Evolutionary conservation across 64 coral and sea anemone genomes (phyloP).

Genomic region (Dendrophyllia cribrosa): DNA sequence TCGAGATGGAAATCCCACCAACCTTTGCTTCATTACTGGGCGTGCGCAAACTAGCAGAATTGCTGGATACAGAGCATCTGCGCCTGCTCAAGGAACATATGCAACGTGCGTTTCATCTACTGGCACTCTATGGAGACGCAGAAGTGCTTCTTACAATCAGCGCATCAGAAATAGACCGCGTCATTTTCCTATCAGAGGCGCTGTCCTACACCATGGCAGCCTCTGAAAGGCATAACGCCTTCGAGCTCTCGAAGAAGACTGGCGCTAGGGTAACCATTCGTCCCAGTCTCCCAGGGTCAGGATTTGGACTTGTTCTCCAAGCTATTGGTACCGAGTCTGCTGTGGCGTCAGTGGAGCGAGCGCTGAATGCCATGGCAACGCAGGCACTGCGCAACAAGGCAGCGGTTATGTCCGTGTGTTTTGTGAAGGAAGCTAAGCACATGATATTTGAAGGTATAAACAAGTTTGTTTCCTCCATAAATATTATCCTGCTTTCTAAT

Average conservation of each 20-base stretch:
- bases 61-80: constrained; percentile 66
- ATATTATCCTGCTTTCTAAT: no score
- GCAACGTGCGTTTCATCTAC: constrained; percentile 85
- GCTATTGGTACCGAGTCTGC: constrained; percentile 87
- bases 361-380: constrained; percentile 77
- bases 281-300: constrained; percentile 65
- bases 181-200: constrained; percentile 68
- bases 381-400: constrained; percentile 70
- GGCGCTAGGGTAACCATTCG: constrained; percentile 91
- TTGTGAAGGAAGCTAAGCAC: constrained; percentile 88
- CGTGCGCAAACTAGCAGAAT: constrained; percentile 47
- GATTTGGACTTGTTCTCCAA: constrained; percentile 76
- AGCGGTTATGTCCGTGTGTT: constrained; percentile 84
- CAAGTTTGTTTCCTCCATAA: background rate
- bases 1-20: constrained; percentile 74
- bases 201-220: constrained; percentile 81
- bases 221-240: constrained; percentile 79
- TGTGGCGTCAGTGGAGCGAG: constrained; percentile 74
- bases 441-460: constrained; percentile 87
- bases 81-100: constrained; percentile 85
- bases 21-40: constrained; percentile 78
- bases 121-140: constrained; percentile 86
- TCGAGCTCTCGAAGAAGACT: constrained; percentile 73
- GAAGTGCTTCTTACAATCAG: constrained; percentile 74
- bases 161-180: constrained; percentile 67